These are phyloP conservation scores for Oligia strigilis DNA, from an alignment of 2,888 invertebrate genomes.

Conservation along the genomic window DNA sequence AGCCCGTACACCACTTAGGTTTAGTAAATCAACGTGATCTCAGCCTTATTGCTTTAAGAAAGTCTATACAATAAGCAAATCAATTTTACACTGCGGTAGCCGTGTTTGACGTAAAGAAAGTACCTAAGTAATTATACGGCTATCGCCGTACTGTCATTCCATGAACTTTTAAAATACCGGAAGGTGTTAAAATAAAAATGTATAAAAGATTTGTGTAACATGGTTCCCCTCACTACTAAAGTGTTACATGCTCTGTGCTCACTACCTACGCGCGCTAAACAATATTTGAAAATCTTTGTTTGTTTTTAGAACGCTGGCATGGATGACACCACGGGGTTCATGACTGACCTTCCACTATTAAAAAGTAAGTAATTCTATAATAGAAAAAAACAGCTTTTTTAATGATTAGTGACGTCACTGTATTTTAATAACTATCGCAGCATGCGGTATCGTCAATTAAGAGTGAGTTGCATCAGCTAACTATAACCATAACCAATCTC, in stretches of 20 bases:
- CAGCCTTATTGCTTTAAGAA: too few species aligned
- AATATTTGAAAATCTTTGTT: constrained; percentile 25
- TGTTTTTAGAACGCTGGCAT: constrained; percentile 94
- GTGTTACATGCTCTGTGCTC: background rate
- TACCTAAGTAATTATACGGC: too few species aligned
- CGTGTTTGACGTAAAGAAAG: too few species aligned
- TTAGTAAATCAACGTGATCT: too few species aligned
- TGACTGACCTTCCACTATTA: constrained; percentile 96
- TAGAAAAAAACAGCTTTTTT: background rate
- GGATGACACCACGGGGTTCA: constrained; percentile 96
- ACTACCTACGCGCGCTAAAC: background rate
- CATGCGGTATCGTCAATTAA: constrained; percentile 41
- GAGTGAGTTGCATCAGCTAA: too few species aligned
- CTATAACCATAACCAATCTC: too few species aligned
- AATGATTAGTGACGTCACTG: background rate
- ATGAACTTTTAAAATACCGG: too few species aligned
- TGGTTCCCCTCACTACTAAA: background rate
- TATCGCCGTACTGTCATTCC: too few species aligned
- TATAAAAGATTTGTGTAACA: background rate
- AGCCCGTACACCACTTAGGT: too few species aligned
- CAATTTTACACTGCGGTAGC: too few species aligned
- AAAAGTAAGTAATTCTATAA: constrained; percentile 93
- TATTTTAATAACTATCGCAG: constrained; percentile 41
- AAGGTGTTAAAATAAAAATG: background rate
- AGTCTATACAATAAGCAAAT: too few species aligned